Base-by-base conservation (phyloP, 2,113 vertebrate species). In the Typhlomys cinereus region DNA sequence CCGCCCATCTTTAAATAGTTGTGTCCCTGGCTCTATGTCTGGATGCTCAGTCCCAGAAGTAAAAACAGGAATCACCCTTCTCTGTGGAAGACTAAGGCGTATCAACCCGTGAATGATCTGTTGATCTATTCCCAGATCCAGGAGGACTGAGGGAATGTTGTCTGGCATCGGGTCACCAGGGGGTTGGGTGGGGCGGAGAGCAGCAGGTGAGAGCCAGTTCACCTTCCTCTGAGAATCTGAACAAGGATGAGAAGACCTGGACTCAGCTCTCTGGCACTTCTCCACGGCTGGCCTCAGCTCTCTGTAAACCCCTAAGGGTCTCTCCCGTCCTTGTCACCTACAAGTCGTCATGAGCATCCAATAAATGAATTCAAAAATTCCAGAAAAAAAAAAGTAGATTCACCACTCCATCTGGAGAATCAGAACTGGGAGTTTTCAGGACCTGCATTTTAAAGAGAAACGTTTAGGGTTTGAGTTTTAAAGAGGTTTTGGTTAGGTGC, bases 381-480 rank as follows among this genome's bases (percentile, higher is more conserved):
- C n/a, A n/a, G n/a, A n/a, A n/a, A n/a, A n/a, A n/a, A n/a, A n/a
- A n/a, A n/a, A n/a, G n/a, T 31, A n/a, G 34, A 6, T 54, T 75
- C 17, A 20, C 8, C 14, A n/a, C 67, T 52, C 59, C 17, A 20
- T 57, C 7, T 5, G 18, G 50, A 54, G 79, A 36, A 34, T 15
- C 8, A 20, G 25, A 29, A n/a, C 39, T 70, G 59, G 4, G 7
- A 29, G 18, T 69, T 31, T 15, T 23, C 62, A 36, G 57, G 36
- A 44, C 62, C 75, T 71, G 23, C 5, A 0, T 44, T 85, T 92
- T 70, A 89, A 85, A 90, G 39, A 82, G 44, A 83, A 92, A 83
- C 2, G 6, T 17, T 2, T 20, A 79, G 2, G 23, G 71, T 84
- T 84, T 64, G 46, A 74, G n/a, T 91, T 71, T 71, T 87, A 59